A percentile compares a stretch with the other conserved stretches of the same genome.
These are phyloP conservation scores for Ophiothrix spiculata DNA, from an alignment of 35 echinoderm and acorn worm genomes.

Conservation along the genomic window DNA sequence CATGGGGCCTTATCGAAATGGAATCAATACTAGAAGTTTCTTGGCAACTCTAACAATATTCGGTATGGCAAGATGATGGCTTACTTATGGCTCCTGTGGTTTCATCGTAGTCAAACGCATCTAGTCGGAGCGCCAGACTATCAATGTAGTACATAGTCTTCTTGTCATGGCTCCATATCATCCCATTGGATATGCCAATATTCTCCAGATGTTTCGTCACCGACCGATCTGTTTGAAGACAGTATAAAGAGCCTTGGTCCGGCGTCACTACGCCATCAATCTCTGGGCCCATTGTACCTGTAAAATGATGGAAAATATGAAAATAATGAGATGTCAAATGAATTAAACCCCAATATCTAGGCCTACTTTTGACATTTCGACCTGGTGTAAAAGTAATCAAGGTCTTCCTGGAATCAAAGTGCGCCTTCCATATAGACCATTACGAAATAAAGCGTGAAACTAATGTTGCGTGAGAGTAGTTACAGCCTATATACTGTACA, in stretches of 20 bases:
- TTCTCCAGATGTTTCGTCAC: constrained; percentile 36
- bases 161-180: constrained; percentile 61
- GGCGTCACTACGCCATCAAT: not conserved
- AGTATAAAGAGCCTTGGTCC: constrained; percentile 49
- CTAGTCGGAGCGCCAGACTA: constrained; percentile 39
- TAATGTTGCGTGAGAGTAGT: too few relatives aligned
- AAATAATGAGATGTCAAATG: constrained; percentile 39
- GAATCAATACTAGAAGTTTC: too few relatives aligned
- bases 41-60: too few relatives aligned
- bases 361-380: too few relatives aligned
- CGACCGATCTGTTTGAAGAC: constrained; percentile 44
- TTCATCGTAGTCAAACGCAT: constrained; percentile 81
- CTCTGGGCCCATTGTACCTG: constrained; percentile 67
- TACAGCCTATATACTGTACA: too few relatives aligned
- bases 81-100: constrained; percentile 70
- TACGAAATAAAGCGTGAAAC: too few relatives aligned
- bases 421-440: too few relatives aligned
- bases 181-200: constrained; percentile 71
- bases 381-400: too few relatives aligned
- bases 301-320: constrained; percentile 40
- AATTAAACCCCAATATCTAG: constrained; percentile 72
- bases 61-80: too few relatives aligned
- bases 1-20: too few relatives aligned
- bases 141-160: constrained; percentile 93
- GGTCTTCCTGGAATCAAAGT: too few relatives aligned